Evolutionary conservation across 2,113 vertebrate genomes (phyloP), one percentile per base, ranked within the genome.

Genomic region (Puntigrus tetrazona): DNA sequence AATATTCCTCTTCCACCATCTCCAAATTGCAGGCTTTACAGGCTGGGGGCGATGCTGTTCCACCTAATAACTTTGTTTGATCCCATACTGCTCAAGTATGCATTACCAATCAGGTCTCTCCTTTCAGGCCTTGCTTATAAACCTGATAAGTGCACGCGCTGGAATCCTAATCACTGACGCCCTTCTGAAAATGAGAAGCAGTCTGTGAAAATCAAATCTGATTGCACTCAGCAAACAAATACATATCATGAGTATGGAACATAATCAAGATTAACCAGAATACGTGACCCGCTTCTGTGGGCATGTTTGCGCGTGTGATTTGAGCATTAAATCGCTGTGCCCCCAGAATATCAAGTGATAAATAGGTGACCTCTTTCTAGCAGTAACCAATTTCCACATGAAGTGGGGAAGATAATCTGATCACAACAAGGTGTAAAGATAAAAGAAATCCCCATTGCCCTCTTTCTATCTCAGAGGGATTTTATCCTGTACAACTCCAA

Each of bases 131-230:
- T 84, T 70, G 61, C 84, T 86, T 81, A 85, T 82, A 84, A 81
- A 84, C 86, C 72, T 50, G 77, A 84, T 87, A 84, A 86, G 84
- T 84, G 65, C 41, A 81, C 25, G 76, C 84, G 87, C 88, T 84
- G 73, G 89, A 82, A 87, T 86, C 74, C 82, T 92, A 93, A 93
- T 92, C 88, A 89, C 85, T 88, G 87, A 82, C 85, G 87, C 67
- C 86, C 83, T 79, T 81, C 36, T 57, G 38, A 83, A 88, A 90
- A 93, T 84, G 85, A 89, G 88, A 89, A 75, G 84, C 89, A 31
- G 82, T 90, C 87, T 87, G 89, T 90, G 87, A 90, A 79, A 91
- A 92, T 90, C 88, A 67, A 86, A 86, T 91, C 90, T 91, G 89
- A 92, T 88, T 91, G 88, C 87, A 89, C 78, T 86, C 77, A n/a